Evolutionary conservation across 2,113 vertebrate species (phyloP), one percentile per base, ranked within the genome.

Genomic region (Mormyrus lacerda): DNA sequence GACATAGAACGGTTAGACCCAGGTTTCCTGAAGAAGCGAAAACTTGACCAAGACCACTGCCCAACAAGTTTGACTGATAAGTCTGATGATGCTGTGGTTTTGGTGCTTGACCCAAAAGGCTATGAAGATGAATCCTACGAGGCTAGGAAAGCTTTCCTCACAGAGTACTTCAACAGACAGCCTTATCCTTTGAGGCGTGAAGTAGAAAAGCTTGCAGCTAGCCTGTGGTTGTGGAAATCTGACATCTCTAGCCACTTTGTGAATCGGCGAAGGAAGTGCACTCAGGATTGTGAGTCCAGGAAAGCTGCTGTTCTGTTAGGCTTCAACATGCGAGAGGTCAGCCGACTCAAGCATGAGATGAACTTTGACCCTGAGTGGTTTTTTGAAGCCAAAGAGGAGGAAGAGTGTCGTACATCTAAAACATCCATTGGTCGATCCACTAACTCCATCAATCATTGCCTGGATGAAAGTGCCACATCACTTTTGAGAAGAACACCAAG

Each of bases 161-260:
- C 97, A 0, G 95, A 97, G 31, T 99, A 99, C 89, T 99, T 99
- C 92, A 98, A 98, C 91, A 96, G 91, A 47, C 96, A 97, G 88
- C 98, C 98, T 0, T 99, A 99, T 89, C 97, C 98, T 17, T 97
- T 94, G 17, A 96, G 96, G 42, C 96, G 96, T 69, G 98, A 99
- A 91, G 97, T 99, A 39, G 98, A 99, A 90, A 99, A 98, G 93
- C 94, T 99, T 88, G 98, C 98, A 0, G 96, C 97, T 90, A 97
- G 96, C 61, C 93, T 99, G 45, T 99, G 98, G 98, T 93, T 99
- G 17, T 99, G 98, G 98, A 99, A 99, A 92, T 98, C 97, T 0
- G 98, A 99, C 92, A 97, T 99, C 13, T 96, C 97, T 0, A 97
- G 97, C 92, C 98, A 99, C 91, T 99, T 99, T 4, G 96, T 96